Evolutionary conservation across 2,888 invertebrate species (phyloP), one percentile per base, ranked within the genome.

Genomic region (Silvanus unidentatus): DNA sequence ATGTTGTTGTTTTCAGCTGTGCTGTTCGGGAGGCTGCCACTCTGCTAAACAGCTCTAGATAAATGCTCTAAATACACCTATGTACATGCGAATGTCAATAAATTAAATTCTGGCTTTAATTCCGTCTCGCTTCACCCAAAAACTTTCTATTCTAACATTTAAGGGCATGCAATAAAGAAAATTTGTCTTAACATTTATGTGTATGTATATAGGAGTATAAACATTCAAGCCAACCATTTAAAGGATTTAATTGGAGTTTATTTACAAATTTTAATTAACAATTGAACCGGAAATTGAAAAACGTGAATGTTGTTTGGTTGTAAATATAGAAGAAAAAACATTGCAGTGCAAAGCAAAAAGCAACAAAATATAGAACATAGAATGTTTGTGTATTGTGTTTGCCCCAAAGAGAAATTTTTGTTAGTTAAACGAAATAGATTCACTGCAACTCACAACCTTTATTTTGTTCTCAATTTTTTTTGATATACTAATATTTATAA

Each of bases 331-430:
- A 60, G 55, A 59, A 54, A 49, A 54, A 60, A 47, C 46, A 45
- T 53, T 50, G 64, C 64, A 56, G 66, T 66, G 66, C 66, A 62
- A 64, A 66, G 63, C 65, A 57, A 48, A 50, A 59, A 63, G 63
- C 64, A 63, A 62, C 57, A 59, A 60, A 64, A 64, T n/a, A n/a
- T 59, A 63, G 34, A 52, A 66, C 68, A 68, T 68, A 68, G 68
- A 68, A 68, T 68, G 66, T 64, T 64, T 63, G 66, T 67, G 61
- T 65, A 55, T 55, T 55, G 59, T 60, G 59, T 60, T 46, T 54
- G 53, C 50, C 35, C 29, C 40, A 42, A 9, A 13, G 43, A 43
- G 46, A 46, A 35, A 45, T 49, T 30, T 34, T 32, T 9, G 12
- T 37, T 9, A 37, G 16, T 37, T 9, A 9, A 32, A 12, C 32